Base-by-base conservation (phyloP, 2,888 invertebrate species). In the Drosophila algonquin region DNA sequence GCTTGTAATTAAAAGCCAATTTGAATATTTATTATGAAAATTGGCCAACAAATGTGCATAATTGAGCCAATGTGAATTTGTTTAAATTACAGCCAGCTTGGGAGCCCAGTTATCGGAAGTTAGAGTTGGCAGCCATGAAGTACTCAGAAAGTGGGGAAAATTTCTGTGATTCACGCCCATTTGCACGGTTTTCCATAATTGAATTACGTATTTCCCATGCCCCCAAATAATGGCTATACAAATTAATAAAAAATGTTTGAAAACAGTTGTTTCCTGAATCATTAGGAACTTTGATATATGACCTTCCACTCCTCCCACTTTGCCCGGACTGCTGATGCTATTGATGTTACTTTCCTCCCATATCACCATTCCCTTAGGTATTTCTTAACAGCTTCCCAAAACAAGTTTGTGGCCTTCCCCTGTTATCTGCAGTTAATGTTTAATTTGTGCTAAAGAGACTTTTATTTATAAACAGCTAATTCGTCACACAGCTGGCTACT, bases 11-110 rank as follows among this genome's bases (percentile, higher is more conserved):
- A 87, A 86, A 89, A 77, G 63, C 70, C 79, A 83, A 83, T 85
- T 85, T 80, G 80, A 88, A 85, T 87, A 80, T 87, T 85, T 75
- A 87, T 81, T 75, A 88, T 75, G 75, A 79, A 81, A 86, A 89
- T 87, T 87, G 81, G 69, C 55, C 69, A 64, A 71, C 72, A 77
- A 81, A 86, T 80, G 72, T 79, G 68, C 82, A 79, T 79, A 71
- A 75, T 79, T 71, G 59, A 74, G 63, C 61, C 56, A 56, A 72
- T 69, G 68, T 58, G 62, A 75, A 69, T 61, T 63, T 47, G 64
- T 72, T 71, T 57, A 73, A 81, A 81, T 77, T 85, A 75, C 63
- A 52, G 44, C 18, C 44, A 40, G 73, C 65, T 60, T 30, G 12
- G 5, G 0, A 35, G 40, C 40, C 40, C 40, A 40, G n/a, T 35